Evolutionary conservation across 2,797 vertebrate species (phyloP), one percentile per base, ranked within the genome.

Genomic region (Clarias platycephalus): DNA sequence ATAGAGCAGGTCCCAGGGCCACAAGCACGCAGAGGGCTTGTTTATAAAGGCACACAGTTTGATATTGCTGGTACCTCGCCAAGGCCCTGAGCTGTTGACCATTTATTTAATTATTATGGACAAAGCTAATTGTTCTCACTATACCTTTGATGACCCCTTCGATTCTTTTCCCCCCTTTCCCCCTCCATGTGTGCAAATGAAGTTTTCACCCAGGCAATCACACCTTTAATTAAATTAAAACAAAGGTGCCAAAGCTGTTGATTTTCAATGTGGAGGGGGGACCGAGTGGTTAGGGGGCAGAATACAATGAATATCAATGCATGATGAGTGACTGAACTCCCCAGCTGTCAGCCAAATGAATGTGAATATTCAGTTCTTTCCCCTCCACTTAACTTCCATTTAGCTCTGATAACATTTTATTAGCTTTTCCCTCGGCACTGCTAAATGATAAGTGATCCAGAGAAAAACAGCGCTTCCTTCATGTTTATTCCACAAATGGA

Each of bases 161-260:
- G 26, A 62, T 76, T 87, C 37, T 85, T 84, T 80, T 8, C 49
- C 15, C 24, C 26, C 22, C 85, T 86, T 86, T 87, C 86, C 66
- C 67, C 68, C 80, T 80, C 81, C 75, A 60, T 82, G 82, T 91
- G 93, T 94, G 93, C 90, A 94, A 94, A 94, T 94, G 86, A 93
- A 93, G 92, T 94, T 95, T 95, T 93, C 91, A 92, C 91, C 91
- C 90, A 90, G 92, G 91, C 92, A 91, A 89, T 93, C 91, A 81
- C 92, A 93, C 92, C 92, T 93, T 94, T 95, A 95, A 96, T 96
- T 95, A 94, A 95, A 95, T 95, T 95, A 95, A 93, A 93, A 92
- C 91, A 88, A 93, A 93, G 91, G 94, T 94, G 94, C 92, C 92
- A 93, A 94, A 93, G 93, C 93, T 88, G 92, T 92, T 92, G 92